phyloP scores from a whole-genome alignment of 2,888 invertebrate genomes.

The Dasysyrphus tricinctus region DNA sequence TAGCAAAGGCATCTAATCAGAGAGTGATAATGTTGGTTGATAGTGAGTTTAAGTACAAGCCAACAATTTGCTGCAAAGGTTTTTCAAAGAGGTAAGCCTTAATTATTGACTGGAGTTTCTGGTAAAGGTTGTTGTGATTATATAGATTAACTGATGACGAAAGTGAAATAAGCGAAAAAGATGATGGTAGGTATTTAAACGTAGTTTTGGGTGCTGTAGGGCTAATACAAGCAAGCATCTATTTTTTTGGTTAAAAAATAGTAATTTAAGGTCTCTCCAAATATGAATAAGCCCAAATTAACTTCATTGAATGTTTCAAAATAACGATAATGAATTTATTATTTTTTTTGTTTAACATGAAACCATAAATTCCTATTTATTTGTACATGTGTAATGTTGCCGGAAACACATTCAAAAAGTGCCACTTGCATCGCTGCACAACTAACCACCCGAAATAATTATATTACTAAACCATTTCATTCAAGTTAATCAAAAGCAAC shows the following conservation, averaged over 20 bases:
- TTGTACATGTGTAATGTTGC: conserved; percentile 11
- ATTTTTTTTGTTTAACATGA: neutral
- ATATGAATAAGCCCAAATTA: neutral
- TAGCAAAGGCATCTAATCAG: conserved; percentile 19
- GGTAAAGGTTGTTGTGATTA: conserved; percentile 15
- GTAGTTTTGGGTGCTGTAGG: neutral
- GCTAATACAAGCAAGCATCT: neutral
- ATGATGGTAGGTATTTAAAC: neutral
- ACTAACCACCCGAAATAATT: conserved; percentile 37
- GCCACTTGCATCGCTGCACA: conserved; percentile 40
- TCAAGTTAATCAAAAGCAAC: neutral
- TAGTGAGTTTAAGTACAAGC: neutral
- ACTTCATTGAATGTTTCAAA: neutral
- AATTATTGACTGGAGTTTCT: neutral
- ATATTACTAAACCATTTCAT: conserved; percentile 25
- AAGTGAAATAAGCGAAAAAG: neutral
- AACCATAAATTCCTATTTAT: neutral
- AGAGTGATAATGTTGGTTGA: conserved; percentile 17
- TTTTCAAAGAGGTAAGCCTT: neutral
- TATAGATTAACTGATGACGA: neutral
- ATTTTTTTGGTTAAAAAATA: neutral
- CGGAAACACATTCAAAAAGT: conserved; percentile 18
- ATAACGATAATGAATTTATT: neutral
- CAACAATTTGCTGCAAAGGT: conserved; percentile 1
- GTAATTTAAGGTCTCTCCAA: neutral